phyloP scores from a whole-genome alignment of 2,888 invertebrate genomes.

The Drosophila demipolita region DNA sequence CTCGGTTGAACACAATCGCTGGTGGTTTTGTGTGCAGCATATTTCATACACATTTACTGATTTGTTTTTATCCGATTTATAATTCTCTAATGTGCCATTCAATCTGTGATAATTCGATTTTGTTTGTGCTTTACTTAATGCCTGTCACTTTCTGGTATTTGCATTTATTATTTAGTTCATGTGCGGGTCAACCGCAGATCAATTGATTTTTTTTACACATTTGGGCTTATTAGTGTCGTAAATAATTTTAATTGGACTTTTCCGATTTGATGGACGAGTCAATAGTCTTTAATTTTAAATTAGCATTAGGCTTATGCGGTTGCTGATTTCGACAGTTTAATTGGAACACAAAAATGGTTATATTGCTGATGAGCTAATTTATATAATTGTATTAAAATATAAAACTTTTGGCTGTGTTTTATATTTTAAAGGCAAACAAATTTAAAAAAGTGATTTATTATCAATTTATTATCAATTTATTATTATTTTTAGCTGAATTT shows the following conservation, averaged over 20 bases:
- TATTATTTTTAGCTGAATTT: not conserved
- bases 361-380: slow-evolving; percentile 12
- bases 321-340: slow-evolving; percentile 32
- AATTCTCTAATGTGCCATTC: slow-evolving; percentile 50
- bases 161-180: slow-evolving; percentile 32
- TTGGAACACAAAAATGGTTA: slow-evolving; percentile 27
- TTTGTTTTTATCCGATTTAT: slow-evolving; percentile 15
- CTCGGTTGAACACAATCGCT: slow-evolving; percentile 58
- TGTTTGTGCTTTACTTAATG: slow-evolving; percentile 43
- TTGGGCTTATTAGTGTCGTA: slow-evolving; percentile 16
- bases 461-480: not conserved
- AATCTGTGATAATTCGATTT: slow-evolving; percentile 58
- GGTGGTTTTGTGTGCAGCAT: slow-evolving; percentile 28
- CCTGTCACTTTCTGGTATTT: slow-evolving; percentile 43
- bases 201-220: slow-evolving; percentile 74
- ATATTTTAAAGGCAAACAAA: not conserved
- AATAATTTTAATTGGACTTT: slow-evolving; percentile 43
- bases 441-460: not conserved
- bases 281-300: slow-evolving; percentile 34
- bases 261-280: slow-evolving; percentile 16
- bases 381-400: not conserved
- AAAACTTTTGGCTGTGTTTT: not conserved
- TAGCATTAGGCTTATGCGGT: slow-evolving; percentile 29
- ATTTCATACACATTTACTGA: slow-evolving; percentile 12
- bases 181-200: slow-evolving; percentile 61